Evolutionary conservation across 2,888 invertebrate genomes (phyloP), one percentile per base, ranked within the genome.

Genomic region (Heliconius charithonia): DNA sequence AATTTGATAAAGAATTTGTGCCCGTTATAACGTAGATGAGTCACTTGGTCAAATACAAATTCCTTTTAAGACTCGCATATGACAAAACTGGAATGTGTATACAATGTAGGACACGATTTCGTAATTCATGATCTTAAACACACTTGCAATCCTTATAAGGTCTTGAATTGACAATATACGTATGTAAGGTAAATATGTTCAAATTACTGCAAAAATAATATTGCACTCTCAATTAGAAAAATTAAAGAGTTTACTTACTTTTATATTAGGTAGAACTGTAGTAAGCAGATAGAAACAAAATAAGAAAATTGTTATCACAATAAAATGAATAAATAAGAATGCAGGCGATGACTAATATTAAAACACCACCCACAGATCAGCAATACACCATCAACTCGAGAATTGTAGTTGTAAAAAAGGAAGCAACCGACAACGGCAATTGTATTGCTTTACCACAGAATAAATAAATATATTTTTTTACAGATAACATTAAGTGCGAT

Each of bases 91-190:
- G 37, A 72, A 62, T 62, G 25, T 71, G 29, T 59, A 69, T 72
- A 37, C 76, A 69, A 92, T 85, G 89, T 93, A 88, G 92, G 91
- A 85, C 91, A 90, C 85, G 83, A 84, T 88, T 89, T 86, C 88
- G 87, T 85, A 84, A 82, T 77, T 80, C 76, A 80, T 79, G 79
- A 82, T 80, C 83, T 83, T 79, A 85, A 85, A 41, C 27, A 41
- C 10, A 77, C 71, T 79, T 69, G 63, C 90, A 86, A 89, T 84
- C 93, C 93, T 77, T 92, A 86, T 81, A 93, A 79, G 93, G 93
- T 80, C 83, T 81, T 83, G 84, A 81, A 85, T 89, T 91, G 19
- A 65, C 45, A 74, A 63, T 65, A 65, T 27, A 62, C 27, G 83
- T 84, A 82, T 85, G 4, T 77, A 82, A 84, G 85, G 86, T 12